Evolutionary conservation across 1,140 invertebrate species (phyloP).

Genomic region (Eufriesea mexicana): DNA sequence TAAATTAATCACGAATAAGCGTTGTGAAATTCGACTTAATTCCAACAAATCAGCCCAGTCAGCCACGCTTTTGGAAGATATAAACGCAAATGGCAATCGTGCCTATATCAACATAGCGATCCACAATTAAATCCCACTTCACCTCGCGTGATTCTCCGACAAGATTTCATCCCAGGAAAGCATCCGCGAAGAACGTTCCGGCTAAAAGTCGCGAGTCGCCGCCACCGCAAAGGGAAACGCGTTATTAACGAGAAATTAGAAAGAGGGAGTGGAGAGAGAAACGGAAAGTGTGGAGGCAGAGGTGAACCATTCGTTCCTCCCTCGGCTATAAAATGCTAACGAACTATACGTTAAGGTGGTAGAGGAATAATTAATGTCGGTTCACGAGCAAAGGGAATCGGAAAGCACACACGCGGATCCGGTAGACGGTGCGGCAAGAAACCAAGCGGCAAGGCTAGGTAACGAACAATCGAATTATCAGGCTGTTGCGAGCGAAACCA

Average conservation of each 20-base stretch:
- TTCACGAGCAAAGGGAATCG: constrained; percentile 57
- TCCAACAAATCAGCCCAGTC: too few relatives aligned
- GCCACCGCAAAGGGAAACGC: constrained; percentile 32
- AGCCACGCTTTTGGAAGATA: too few relatives aligned
- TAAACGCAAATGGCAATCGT: too few relatives aligned
- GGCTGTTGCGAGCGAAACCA: constrained; percentile 60
- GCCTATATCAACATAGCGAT: too few relatives aligned
- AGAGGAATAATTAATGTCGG: constrained; percentile 56
- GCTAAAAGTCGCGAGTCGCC: neutral
- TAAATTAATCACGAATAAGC: too few relatives aligned
- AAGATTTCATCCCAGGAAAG: neutral
- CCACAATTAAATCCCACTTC: too few relatives aligned
- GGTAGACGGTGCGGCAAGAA: constrained; percentile 38
- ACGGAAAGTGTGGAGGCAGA: constrained; percentile 14
- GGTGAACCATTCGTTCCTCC: constrained; percentile 10
- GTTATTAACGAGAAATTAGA: constrained; percentile 42
- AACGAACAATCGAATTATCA: constrained; percentile 65
- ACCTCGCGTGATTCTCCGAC: neutral
- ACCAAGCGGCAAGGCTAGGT: constrained; percentile 9
- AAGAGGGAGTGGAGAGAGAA: neutral
- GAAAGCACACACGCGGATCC: constrained; percentile 28
- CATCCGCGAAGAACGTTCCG: neutral
- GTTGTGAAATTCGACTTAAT: too few relatives aligned
- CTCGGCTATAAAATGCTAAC: constrained; percentile 51
- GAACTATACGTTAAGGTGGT: constrained; percentile 41